Percentiles rank a stretch among this genome's conserved stretches.
These are phyloP conservation scores for Patagioenas fasciata DNA, from an alignment of 2,113 vertebrate genomes.

Conservation along the genomic window DNA sequence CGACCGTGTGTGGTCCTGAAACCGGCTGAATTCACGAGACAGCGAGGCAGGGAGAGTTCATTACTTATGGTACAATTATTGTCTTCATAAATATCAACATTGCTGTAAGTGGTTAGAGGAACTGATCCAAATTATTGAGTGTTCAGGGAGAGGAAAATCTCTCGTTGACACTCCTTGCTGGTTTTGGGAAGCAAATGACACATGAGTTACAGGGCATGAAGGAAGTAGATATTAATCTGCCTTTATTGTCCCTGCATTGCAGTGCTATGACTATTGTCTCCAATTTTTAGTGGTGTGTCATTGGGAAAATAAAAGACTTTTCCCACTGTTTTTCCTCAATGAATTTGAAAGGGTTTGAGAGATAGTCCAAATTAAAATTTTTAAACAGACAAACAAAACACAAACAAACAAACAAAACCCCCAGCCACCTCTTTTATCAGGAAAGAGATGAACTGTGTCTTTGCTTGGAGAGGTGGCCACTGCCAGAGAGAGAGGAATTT, in stretches of 20 bases:
- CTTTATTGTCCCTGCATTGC: neutral
- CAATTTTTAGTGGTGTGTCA: neutral
- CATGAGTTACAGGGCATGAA: neutral
- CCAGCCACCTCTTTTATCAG: neutral
- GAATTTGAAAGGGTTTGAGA: neutral
- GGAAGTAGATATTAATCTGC: neutral
- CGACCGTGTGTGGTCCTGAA: neutral
- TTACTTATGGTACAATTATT: too few relatives aligned
- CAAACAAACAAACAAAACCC: neutral
- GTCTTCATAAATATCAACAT: fast-evolving
- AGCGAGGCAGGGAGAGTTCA: neutral
- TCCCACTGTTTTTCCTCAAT: neutral
- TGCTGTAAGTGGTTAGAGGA: neutral
- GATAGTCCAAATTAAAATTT: neutral
- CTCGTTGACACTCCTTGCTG: neutral
- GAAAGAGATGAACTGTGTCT: neutral
- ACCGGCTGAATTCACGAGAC: neutral
- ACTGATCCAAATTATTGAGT: neutral
- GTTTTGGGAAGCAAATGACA: conserved; percentile 19
- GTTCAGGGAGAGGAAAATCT: neutral
- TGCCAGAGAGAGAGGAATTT: fast-evolving
- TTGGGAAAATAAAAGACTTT: neutral
- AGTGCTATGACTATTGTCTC: neutral
- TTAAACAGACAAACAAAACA: too few relatives aligned
- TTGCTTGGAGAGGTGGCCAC: neutral